Conservation (phyloP, 2,113 vertebrate genomes). For the Anser brachyrhynchus region DNA sequence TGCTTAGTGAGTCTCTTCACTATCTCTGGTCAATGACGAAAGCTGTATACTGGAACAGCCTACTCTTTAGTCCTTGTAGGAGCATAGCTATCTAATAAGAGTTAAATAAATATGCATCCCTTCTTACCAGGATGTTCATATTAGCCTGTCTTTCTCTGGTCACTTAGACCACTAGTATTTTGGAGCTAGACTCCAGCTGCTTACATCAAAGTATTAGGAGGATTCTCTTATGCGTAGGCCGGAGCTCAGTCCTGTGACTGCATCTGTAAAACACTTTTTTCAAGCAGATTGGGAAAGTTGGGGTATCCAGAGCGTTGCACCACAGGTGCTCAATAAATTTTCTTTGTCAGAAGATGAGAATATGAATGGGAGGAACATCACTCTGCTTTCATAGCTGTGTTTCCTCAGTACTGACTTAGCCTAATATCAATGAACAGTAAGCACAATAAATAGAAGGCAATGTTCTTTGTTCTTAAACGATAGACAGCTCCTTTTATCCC, state of each 20-base stretch:
- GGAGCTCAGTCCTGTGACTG: background rate
- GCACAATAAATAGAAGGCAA: background rate
- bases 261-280: background rate
- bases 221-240: background rate
- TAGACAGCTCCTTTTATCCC: background rate
- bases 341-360: background rate
- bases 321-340: background rate
- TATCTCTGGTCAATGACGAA: background rate
- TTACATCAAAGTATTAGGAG: background rate
- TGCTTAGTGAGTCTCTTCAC: background rate
- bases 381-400: background rate
- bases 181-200: background rate
- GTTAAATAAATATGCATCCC: background rate
- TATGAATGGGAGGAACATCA: rapidly evolving
- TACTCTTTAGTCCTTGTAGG: background rate
- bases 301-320: background rate
- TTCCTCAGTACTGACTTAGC: background rate
- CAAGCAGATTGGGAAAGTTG: background rate
- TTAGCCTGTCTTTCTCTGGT: background rate
- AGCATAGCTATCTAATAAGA: background rate
- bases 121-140: background rate
- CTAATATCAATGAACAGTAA: background rate
- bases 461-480: background rate
- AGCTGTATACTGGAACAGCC: background rate
- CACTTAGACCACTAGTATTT: background rate